Evolutionary conservation across 2,797 vertebrate genomes (phyloP).

Genomic region (Podarcis lilfordi): DNA sequence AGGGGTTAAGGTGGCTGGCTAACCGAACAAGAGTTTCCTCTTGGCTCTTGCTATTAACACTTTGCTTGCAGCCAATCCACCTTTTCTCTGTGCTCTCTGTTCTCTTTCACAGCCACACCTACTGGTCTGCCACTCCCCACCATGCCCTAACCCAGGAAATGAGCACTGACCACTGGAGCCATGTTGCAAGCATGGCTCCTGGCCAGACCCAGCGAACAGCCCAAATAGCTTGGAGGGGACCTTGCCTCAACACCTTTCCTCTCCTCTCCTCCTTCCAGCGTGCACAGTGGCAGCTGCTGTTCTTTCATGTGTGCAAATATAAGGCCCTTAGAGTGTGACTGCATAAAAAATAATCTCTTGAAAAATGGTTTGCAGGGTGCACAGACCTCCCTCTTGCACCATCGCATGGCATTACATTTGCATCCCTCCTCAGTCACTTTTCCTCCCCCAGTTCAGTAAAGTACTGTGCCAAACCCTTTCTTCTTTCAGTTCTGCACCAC

Average conservation of each 20-base stretch:
- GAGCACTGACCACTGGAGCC: not conserved
- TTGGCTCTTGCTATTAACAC: not conserved
- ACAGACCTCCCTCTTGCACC: not conserved
- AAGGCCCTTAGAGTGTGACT: not conserved
- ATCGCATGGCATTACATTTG: not conserved
- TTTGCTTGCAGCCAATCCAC: not conserved
- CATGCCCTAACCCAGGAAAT: not conserved
- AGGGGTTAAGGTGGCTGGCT: not conserved
- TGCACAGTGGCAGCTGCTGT: not conserved
- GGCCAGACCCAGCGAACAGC: not conserved
- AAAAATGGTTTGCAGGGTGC: not conserved
- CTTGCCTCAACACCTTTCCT: not conserved
- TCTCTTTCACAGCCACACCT: not conserved
- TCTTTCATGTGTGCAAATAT: not conserved
- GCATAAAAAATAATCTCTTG: not conserved
- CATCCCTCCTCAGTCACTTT: not conserved
- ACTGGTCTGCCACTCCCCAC: rapidly evolving
- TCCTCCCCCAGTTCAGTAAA: not conserved
- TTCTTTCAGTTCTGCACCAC: not conserved
- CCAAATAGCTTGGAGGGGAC: not conserved
- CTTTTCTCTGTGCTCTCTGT: not conserved
- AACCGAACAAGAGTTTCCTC: not conserved
- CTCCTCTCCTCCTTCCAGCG: not conserved
- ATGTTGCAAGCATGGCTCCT: not conserved
- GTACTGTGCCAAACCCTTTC: not conserved